Evolutionary conservation across 2,888 invertebrate genomes (phyloP), one percentile per base, ranked within the genome.

Genomic region (Apamea anceps): DNA sequence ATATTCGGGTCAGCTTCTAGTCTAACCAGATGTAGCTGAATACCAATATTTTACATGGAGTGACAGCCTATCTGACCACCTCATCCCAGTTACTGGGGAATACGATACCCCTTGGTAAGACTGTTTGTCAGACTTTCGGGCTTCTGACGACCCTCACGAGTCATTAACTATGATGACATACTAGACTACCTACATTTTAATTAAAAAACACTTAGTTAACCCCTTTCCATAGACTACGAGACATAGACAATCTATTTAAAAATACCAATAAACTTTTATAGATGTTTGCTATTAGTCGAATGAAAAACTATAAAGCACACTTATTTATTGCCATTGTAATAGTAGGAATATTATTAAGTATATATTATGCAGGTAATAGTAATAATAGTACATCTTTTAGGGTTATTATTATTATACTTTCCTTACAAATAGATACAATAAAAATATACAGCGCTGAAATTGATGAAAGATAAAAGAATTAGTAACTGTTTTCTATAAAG

Each of bases 191-290:
- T 15, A 25, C 21, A 66, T 48, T 42, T 51, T 32, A 65, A 65
- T 80, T 65, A 15, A 18, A 73, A 81, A 54, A 42, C 18, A 70
- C n/a, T 70, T 45, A 28, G 18, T 4, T 66, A 37, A 10, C 5
- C 32, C 7, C 7, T 2, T 13, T 21, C 25, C 51, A 71, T 54
- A 72, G 65, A 37, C 65, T 25, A 15, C 13, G 2, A 51, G 51
- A 6, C 45, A 77, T 71, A 80, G 66, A 68, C 81, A 81, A 87
- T 81, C 70, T 18, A 76, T 80, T 86, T 78, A 80, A 85, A 88
- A 88, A 88, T 75, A 57, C n/a, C 75, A 71, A 88, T 81, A 79
- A 88, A 85, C 67, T 57, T 85, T 77, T 85, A 72, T 74, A 77
- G 84, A 79, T 67, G 73, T 57, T 67, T 37, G 72, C 66, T 60